These are phyloP conservation scores for Rhopilema esculentum DNA, from an alignment of 30 jellyfish, hydroid and myxozoan species.

Conservation along the genomic window DNA sequence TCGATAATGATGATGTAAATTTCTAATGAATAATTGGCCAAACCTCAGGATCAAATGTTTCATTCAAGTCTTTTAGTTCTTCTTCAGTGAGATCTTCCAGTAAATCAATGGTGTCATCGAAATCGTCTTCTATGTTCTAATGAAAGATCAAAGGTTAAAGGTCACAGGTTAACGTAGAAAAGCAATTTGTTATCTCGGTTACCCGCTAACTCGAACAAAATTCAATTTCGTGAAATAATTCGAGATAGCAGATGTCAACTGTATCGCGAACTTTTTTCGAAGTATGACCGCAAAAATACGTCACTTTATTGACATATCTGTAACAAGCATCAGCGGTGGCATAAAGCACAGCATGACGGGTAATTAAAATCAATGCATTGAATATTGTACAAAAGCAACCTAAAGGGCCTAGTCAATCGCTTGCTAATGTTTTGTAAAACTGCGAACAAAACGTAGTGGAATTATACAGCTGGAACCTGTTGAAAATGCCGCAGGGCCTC, in stretches of 20 bases:
- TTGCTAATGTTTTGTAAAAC: neutral
- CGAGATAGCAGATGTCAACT: no score
- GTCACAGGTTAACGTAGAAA: neutral
- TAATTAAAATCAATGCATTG: no score
- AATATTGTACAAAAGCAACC: no score
- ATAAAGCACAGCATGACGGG: no score
- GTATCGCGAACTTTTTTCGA: no score
- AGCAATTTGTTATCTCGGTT: neutral
- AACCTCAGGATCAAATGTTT: slow-evolving; percentile 63
- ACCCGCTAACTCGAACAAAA: no score
- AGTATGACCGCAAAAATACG: no score
- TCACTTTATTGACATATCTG: no score
- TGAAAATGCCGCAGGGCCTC: neutral
- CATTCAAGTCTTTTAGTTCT: slow-evolving; percentile 52
- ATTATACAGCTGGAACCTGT: neutral
- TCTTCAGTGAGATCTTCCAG: slow-evolving; percentile 68
- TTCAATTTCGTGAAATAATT: no score
- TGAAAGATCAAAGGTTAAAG: slow-evolving; percentile 1
- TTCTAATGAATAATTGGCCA: neutral
- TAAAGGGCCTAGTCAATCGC: no score
- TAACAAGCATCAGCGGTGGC: neutral
- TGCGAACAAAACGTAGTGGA: neutral
- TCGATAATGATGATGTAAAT: neutral
- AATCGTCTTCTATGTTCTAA: neutral
- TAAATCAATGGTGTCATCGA: slow-evolving; percentile 42